A percentile compares a stretch with the other conserved stretches of the same genome.
These are phyloP conservation scores for Chaetoderma sp. DNA, from an alignment of 2,888 invertebrate species.

Conservation along the genomic window DNA sequence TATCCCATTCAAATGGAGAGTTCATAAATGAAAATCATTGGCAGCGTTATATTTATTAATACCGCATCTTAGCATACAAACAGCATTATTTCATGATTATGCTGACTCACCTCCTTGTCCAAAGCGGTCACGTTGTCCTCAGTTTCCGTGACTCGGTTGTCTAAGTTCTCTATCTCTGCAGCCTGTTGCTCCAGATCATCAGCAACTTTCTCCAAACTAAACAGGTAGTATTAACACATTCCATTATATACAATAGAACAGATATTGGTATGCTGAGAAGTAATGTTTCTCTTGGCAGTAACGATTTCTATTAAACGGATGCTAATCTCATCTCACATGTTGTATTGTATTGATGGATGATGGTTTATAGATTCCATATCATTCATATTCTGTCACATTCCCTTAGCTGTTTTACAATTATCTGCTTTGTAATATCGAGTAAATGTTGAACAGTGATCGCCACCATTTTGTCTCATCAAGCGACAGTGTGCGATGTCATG, in stretches of 20 bases:
- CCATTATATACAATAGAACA: not conserved
- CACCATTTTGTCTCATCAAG: no score
- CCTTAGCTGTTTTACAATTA: no score
- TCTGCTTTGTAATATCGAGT: no score
- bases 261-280: not conserved
- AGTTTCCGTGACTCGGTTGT: conserved; percentile 45
- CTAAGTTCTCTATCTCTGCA: conserved; percentile 46
- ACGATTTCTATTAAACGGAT: no score
- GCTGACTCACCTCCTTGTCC: conserved; percentile 38
- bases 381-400: no score
- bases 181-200: conserved; percentile 47
- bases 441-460: no score
- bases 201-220: conserved; percentile 47
- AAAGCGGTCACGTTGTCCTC: conserved; percentile 44
- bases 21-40: no score
- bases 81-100: no score
- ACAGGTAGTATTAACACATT: conserved; percentile 1
- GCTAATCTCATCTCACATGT: not conserved
- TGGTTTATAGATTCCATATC: no score
- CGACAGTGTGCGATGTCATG: no score
- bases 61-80: conserved; percentile 5
- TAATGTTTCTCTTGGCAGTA: not conserved
- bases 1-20: no score
- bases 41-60: no score
- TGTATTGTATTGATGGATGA: conserved; percentile 2